phyloP scores from a whole-genome alignment of 2,797 vertebrate species.

The Calcarius lapponicus region DNA sequence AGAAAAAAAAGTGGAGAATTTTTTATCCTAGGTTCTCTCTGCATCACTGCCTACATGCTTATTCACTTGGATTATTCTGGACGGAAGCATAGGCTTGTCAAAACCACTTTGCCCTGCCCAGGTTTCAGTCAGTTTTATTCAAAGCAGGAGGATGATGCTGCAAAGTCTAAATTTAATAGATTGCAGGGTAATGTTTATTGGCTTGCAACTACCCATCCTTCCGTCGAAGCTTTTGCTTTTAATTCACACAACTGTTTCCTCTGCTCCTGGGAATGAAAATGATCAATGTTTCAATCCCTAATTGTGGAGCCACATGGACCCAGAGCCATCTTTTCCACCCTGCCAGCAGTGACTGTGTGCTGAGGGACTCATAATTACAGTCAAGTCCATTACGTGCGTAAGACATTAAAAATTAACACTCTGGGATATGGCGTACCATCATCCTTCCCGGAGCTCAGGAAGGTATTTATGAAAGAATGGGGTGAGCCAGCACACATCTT shows the following conservation, averaged over 20 bases:
- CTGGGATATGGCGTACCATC: neutral
- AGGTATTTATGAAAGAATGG: neutral
- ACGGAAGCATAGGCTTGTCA: conserved; percentile 15
- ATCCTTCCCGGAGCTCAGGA: neutral
- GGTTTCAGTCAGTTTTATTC: conserved; percentile 29
- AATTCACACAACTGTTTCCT: neutral
- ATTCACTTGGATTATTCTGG: neutral
- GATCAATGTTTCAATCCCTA: conserved; percentile 15
- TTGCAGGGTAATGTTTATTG: neutral
- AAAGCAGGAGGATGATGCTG: conserved; percentile 44
- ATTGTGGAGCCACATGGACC: neutral
- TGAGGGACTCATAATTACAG: neutral
- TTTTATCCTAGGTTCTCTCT: neutral
- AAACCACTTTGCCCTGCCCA: conserved; percentile 34
- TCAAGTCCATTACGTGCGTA: conserved; percentile 9
- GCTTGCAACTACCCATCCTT: neutral
- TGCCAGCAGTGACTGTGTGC: neutral
- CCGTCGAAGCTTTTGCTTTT: neutral
- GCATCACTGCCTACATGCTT: conserved; percentile 16
- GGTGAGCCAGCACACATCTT: conserved; percentile 10
- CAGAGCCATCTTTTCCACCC: neutral
- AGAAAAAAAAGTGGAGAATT: neutral
- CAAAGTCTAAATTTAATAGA: conserved; percentile 35
- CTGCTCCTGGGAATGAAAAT: conserved; percentile 2
- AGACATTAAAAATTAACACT: conserved; percentile 56